Conservation (phyloP, 2,888 invertebrate genomes). For the Macrosoma leucophasiata region DNA sequence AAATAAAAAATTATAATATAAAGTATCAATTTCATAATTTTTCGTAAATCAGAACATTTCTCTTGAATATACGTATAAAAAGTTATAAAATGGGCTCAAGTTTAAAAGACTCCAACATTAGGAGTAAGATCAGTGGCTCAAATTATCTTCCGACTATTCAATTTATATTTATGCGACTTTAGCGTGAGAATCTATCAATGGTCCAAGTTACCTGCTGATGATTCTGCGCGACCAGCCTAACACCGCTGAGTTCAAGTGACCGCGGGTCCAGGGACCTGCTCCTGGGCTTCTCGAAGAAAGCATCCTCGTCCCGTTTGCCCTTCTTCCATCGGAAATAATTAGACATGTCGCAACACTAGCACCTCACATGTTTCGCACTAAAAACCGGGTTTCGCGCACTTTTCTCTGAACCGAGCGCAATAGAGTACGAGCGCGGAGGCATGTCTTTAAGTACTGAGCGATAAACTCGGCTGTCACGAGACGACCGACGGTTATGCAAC, state of each 20-base stretch:
- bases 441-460: constrained; percentile 62
- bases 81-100: too few species aligned
- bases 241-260: constrained; percentile 81
- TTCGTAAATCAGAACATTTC: too few species aligned
- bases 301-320: constrained; percentile 75
- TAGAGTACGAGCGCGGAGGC: constrained; percentile 51
- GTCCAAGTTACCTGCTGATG: constrained; percentile 39
- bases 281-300: constrained; percentile 78
- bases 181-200: too few species aligned
- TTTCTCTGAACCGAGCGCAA: constrained; percentile 26
- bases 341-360: constrained; percentile 65
- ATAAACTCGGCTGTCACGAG: constrained; percentile 66
- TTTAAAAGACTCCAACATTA: too few species aligned
- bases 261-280: constrained; percentile 84
- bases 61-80: too few species aligned
- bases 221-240: constrained; percentile 75
- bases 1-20: too few species aligned
- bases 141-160: too few species aligned
- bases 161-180: too few species aligned
- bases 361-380: too few species aligned
- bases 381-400: too few species aligned
- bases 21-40: too few species aligned
- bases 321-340: constrained; percentile 83
- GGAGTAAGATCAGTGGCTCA: too few species aligned
- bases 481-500: constrained; percentile 57